Evolutionary conservation across 2,888 invertebrate species (phyloP), one percentile per base, ranked within the genome.

Genomic region (Orthosia gracilis): DNA sequence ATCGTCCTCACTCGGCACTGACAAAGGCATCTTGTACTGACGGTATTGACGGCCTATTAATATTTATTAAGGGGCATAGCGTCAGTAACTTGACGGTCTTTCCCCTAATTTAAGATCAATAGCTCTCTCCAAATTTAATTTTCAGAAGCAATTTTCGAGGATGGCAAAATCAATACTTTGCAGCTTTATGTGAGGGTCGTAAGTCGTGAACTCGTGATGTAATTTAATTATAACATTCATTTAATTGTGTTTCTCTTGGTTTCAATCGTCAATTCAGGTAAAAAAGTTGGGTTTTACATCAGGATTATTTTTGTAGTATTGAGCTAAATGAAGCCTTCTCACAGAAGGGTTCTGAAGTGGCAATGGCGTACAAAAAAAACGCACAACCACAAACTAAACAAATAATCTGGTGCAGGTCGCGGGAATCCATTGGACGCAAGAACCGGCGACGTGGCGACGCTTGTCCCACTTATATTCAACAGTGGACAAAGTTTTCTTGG

Each of bases 41-140:
- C 86, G 82, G 84, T 89, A 89, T 90, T 90, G 91, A 87, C 86
- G 82, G 84, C 85, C 89, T 89, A 91, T 94, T 91, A 90, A 92
- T 92, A 92, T 93, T 94, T 93, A 94, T 92, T 80, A 90, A 89
- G 79, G 87, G 88, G 91, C 92, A 92, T 90, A 88, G 87, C 91
- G 87, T 87, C 83, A 85, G 86, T 85, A 86, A 89, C 88, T 89
- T 89, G 85, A 89, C 83, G 77, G 87, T 76, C 75, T 87, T 76
- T 76, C 83, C 88, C 83, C 88, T 91, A 90, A 91, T 91, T 92
- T 91, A 84, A 90, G 87, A 89, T 90, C 90, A 89, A 91, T 91
- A 86, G 87, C 78, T 80, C 83, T 85, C 83, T 86, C 84, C 86
- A 80, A 86, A 87, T 87, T 88, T 82, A 81, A 85, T 87, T 88